phyloP scores from a whole-genome alignment of 2,797 vertebrate genomes.

The Malacoraja senta region DNA sequence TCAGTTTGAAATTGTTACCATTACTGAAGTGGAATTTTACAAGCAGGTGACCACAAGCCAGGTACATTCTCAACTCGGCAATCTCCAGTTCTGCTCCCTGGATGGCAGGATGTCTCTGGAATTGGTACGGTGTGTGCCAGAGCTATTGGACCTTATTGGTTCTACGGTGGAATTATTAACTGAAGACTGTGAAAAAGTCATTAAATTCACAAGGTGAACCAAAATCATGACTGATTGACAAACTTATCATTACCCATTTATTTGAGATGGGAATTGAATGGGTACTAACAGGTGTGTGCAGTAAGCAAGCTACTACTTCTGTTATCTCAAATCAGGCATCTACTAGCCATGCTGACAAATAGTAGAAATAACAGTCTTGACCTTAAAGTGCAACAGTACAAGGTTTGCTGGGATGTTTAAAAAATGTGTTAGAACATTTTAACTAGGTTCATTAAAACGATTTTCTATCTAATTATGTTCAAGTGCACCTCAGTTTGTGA shows the following conservation, averaged over 20 bases:
- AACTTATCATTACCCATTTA: background rate
- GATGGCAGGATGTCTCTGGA: constrained; percentile 69
- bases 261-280: constrained; percentile 5
- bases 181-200: constrained; percentile 53
- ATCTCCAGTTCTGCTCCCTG: constrained; percentile 48
- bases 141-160: constrained; percentile 84
- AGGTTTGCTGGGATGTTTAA: constrained; percentile 35
- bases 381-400: constrained; percentile 21
- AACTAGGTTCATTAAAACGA: constrained; percentile 30
- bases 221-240: constrained; percentile 28
- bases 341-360: constrained; percentile 21
- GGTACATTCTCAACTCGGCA: constrained; percentile 65
- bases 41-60: constrained; percentile 83
- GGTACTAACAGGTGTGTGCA: constrained; percentile 26
- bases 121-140: constrained; percentile 81
- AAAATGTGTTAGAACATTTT: constrained; percentile 28
- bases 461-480: constrained; percentile 36
- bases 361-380: background rate
- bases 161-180: constrained; percentile 75
- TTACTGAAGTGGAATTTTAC: constrained; percentile 74
- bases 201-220: constrained; percentile 35
- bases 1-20: constrained; percentile 78
- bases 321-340: constrained; percentile 28
- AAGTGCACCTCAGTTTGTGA: constrained; percentile 29
- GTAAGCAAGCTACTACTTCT: constrained; percentile 8